A percentile compares a stretch with the other conserved stretches of the same genome.
Conservation (phyloP, 2,113 vertebrate species). For the Ptilonorhynchus violaceus region DNA sequence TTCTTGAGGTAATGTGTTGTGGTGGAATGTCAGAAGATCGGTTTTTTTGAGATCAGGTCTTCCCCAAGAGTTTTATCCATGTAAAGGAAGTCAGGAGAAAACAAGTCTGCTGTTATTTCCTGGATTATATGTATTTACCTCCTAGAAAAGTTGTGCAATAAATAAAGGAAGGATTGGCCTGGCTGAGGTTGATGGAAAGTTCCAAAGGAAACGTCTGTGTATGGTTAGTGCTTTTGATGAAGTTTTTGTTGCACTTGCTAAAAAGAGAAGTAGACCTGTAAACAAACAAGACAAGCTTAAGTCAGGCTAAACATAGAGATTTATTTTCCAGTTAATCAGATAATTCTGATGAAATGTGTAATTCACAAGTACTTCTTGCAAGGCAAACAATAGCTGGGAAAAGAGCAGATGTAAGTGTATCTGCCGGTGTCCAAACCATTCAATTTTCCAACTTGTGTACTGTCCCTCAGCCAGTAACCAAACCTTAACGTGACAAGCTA, state of each 20-base stretch:
- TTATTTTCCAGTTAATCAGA: constrained; percentile 35
- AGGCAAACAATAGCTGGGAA: neutral
- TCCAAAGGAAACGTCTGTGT: constrained; percentile 11
- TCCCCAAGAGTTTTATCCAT: neutral
- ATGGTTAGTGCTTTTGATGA: constrained; percentile 12
- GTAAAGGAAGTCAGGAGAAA: neutral
- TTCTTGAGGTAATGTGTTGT: neutral
- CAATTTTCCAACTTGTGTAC: neutral
- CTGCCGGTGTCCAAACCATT: neutral
- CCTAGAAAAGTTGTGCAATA: constrained; percentile 3
- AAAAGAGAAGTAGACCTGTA: constrained; percentile 29
- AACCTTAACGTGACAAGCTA: neutral
- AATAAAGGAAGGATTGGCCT: constrained; percentile 7
- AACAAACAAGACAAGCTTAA: constrained; percentile 14
- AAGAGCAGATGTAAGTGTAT: neutral
- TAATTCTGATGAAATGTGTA: constrained; percentile 8
- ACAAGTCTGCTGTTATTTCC: constrained; percentile 4
- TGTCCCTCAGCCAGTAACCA: neutral
- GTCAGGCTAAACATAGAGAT: constrained; percentile 41
- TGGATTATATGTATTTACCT: neutral
- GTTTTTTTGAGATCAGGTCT: neutral
- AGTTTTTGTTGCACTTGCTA: constrained; percentile 47
- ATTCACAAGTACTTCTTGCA: neutral
- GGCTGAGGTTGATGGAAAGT: neutral
- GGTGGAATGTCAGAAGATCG: neutral